A percentile compares a stretch with the other conserved stretches of the same genome.
These are phyloP conservation scores for Caenorhabditis panamensis DNA, from an alignment of 2,888 invertebrate species.

Conservation along the genomic window DNA sequence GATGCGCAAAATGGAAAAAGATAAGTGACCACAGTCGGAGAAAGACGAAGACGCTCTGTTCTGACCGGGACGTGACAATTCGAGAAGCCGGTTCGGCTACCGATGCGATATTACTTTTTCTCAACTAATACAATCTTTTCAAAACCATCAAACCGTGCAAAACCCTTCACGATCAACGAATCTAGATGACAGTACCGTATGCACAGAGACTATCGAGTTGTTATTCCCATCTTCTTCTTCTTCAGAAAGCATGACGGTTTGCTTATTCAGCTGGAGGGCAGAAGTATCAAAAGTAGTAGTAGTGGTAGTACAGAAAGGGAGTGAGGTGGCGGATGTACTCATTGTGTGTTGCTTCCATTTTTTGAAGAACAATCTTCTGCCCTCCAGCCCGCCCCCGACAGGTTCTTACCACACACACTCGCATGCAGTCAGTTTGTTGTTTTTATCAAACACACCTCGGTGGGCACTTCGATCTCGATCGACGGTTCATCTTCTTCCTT, in stretches of 20 bases:
- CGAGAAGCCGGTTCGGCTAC: conserved; percentile 29
- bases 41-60: conserved; percentile 36
- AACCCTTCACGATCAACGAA: not conserved
- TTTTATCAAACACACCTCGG: conserved; percentile 60
- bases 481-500: conserved; percentile 86
- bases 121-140: not conserved
- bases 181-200: conserved; percentile 35
- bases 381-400: conserved; percentile 47
- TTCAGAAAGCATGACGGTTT: conserved; percentile 20
- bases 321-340: conserved; percentile 47
- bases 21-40: conserved; percentile 44
- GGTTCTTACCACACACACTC: conserved; percentile 38
- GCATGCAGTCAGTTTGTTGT: conserved; percentile 36
- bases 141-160: conserved; percentile 13
- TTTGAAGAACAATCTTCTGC: conserved; percentile 58
- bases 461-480: conserved; percentile 70
- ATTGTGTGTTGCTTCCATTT: conserved; percentile 57
- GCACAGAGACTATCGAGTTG: conserved; percentile 36
- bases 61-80: conserved; percentile 48
- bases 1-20: conserved; percentile 25
- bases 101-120: conserved; percentile 4
- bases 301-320: conserved; percentile 40
- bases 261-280: conserved; percentile 7
- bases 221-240: conserved; percentile 53
- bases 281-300: conserved; percentile 39